Evolutionary conservation across 64 coral and sea anemone species (phyloP).

Genomic region (Montipora cactus): DNA sequence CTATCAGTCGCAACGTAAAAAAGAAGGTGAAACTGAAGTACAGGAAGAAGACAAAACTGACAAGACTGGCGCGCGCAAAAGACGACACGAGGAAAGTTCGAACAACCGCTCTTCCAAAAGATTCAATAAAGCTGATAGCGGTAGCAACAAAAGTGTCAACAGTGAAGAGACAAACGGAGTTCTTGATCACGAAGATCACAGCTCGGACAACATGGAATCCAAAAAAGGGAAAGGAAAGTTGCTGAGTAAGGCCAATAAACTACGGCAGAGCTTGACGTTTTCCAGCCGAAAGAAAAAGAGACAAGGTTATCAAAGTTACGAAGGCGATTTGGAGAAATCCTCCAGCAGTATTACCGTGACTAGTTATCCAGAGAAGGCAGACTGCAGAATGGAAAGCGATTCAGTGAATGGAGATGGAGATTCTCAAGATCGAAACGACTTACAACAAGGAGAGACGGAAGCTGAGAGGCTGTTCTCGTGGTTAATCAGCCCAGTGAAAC

Average conservation of each 20-base stretch:
- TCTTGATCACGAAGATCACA: not conserved
- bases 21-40: constrained; percentile 21
- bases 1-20: constrained; percentile 52
- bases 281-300: constrained; percentile 83
- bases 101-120: constrained; percentile 37
- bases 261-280: constrained; percentile 84
- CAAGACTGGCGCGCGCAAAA: constrained; percentile 31
- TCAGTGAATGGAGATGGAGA: not conserved
- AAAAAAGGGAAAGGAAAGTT: constrained; percentile 56
- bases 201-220: constrained; percentile 16
- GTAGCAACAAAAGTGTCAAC: constrained; percentile 18
- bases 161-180: constrained; percentile 12
- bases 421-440: not conserved
- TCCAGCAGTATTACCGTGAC: not conserved
- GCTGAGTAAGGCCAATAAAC: constrained; percentile 81
- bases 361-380: constrained; percentile 9
- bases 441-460: constrained; percentile 71
- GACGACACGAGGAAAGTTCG: constrained; percentile 51
- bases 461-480: constrained; percentile 88
- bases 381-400: constrained; percentile 9
- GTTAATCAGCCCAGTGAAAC: constrained; percentile 95
- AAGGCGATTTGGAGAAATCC: constrained; percentile 19
- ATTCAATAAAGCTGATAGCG: constrained; percentile 42
- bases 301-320: constrained; percentile 64
- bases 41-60: not conserved